These are phyloP conservation scores for Bos javanicus DNA, from an alignment of 2,113 vertebrate species.

Conservation along the genomic window DNA sequence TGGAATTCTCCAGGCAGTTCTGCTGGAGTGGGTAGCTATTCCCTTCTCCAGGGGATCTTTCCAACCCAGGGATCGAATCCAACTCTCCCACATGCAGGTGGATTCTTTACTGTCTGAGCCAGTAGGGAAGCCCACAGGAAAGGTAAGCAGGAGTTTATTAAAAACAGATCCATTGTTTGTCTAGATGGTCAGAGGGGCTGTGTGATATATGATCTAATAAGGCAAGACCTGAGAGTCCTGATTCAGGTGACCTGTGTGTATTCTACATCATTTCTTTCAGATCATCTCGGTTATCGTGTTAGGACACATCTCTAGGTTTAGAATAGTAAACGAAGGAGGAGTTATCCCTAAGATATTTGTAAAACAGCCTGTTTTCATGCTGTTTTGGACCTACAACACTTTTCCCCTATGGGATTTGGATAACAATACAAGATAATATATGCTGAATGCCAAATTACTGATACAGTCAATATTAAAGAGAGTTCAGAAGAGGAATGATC, in stretches of 20 bases:
- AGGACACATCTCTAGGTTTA: not conserved
- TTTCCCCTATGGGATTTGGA: not conserved
- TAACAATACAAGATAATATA: not conserved
- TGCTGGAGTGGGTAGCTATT: not conserved
- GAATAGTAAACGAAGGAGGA: not conserved
- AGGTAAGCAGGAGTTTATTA: not conserved
- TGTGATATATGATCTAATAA: not conserved
- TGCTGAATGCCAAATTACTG: not conserved
- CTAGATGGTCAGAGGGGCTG: not conserved
- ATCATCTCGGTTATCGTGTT: not conserved
- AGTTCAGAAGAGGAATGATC: not conserved
- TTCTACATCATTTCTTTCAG: conserved; percentile 36
- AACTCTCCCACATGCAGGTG: not conserved
- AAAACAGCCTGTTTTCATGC: not conserved
- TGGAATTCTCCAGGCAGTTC: not conserved
- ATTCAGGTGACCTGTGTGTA: not conserved
- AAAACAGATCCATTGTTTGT: not conserved
- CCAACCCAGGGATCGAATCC: not conserved
- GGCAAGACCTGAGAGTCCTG: not conserved
- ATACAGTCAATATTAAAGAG: not conserved
- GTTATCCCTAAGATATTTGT: not conserved
- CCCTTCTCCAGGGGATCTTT: not conserved
- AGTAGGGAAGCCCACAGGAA: not conserved
- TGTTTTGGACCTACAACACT: not conserved
- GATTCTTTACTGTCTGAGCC: not conserved